Conservation (phyloP, 2,113 vertebrate genomes). For the Hiodon tergisus region DNA sequence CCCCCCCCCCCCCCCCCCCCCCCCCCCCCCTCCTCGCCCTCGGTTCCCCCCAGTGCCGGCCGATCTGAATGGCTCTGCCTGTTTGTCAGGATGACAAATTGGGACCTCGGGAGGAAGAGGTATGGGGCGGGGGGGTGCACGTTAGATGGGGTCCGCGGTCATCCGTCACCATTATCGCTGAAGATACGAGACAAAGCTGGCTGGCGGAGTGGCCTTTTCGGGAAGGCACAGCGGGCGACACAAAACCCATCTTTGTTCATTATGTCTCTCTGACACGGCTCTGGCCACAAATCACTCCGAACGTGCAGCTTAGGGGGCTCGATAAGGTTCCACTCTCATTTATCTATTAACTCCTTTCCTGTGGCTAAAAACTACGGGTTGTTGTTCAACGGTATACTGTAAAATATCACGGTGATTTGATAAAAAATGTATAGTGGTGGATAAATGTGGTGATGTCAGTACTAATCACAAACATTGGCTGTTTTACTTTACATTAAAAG, state of each 20-base stretch:
- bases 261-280: not conserved
- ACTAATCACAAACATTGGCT: too few species aligned
- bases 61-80: not conserved
- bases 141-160: not conserved
- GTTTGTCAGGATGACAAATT: not conserved
- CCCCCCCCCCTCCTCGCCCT: too few species aligned
- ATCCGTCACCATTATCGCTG: not conserved
- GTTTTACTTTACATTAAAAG: too few species aligned
- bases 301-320: not conserved
- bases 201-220: conserved; percentile 8
- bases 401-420: too few species aligned
- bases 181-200: not conserved
- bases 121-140: not conserved
- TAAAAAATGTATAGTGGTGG: too few species aligned
- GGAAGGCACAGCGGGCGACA: not conserved
- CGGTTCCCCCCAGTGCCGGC: not conserved
- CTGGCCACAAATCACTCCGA: not conserved
- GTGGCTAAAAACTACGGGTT: too few species aligned
- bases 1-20: not conserved
- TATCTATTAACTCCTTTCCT: not conserved
- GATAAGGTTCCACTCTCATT: not conserved
- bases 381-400: too few species aligned
- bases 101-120: not conserved
- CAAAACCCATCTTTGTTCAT: not conserved
- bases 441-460: too few species aligned